Evolutionary conservation across 2,888 invertebrate species (phyloP), one percentile per base, ranked within the genome.

Genomic region (Chelonus formosanus): DNA sequence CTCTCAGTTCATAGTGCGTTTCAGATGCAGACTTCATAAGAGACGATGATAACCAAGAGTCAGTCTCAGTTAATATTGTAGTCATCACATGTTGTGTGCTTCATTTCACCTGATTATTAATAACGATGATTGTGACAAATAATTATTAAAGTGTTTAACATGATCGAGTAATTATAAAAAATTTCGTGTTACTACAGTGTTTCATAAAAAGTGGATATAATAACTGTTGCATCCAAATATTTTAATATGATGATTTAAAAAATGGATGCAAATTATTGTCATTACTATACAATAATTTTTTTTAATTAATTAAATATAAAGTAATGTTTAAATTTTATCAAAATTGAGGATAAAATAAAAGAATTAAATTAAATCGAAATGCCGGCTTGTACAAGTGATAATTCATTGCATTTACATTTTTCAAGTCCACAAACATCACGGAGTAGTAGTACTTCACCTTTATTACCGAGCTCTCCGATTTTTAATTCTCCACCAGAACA

Each of bases 331-430:
- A 31, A 20, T 57, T 57, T 57, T 57, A 34, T 44, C 10, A 35
- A 31, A 40, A 2, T 67, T 32, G 57, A 6, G 7, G 56, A 10
- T 20, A 10, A 36, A n/a, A 0, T 32, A 54, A 40, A 63, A 64
- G 32, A 43, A 50, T 20, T 2, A 20, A 20, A 20, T 2, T 48
- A 48, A 66, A 53, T 3, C 80, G 85, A 82, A 80, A 91, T 91
- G 91, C 91, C 91, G 83, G 89, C 90, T 75, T 90, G 89, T 78
- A 87, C 89, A 76, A 87, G 89, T 73, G 91, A 91, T 80, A 90
- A 87, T 81, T 77, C 85, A 47, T 84, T 86, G 67, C 88, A 88
- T 81, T 87, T 88, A 73, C 87, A 86, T 85, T 83, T 85, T 5
- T 85, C 86, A 74, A 86, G 84, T 73, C 86, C 87, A 48, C 84